These are phyloP conservation scores for Poecilia picta DNA, from an alignment of 2,797 vertebrate species.

Conservation along the genomic window DNA sequence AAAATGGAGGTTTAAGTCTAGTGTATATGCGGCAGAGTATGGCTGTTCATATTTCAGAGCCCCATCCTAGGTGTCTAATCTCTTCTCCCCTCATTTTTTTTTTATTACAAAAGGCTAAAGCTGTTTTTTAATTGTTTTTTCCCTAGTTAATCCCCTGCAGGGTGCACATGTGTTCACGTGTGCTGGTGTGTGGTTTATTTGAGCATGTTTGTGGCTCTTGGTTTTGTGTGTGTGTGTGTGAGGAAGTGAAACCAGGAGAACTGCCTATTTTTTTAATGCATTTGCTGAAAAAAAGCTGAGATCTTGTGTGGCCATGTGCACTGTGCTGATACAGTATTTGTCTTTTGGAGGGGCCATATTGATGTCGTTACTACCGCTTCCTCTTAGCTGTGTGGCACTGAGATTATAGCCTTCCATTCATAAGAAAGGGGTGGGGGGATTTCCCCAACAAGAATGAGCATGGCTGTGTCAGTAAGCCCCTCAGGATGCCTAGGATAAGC, in stretches of 20 bases:
- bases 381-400: slow-evolving; percentile 53
- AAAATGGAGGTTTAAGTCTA: slow-evolving; percentile 80
- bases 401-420: slow-evolving; percentile 72
- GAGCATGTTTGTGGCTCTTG: slow-evolving; percentile 12
- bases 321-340: slow-evolving; percentile 59
- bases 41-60: slow-evolving; percentile 64
- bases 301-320: slow-evolving; percentile 53
- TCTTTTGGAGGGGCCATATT: slow-evolving; percentile 50
- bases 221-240: not conserved
- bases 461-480: slow-evolving; percentile 58
- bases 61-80: slow-evolving; percentile 65
- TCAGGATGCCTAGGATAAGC: slow-evolving; percentile 50
- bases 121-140: slow-evolving; percentile 70
- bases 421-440: slow-evolving; percentile 63
- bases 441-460: slow-evolving; percentile 64
- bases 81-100: slow-evolving; percentile 59
- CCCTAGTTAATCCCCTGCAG: slow-evolving; percentile 58
- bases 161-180: slow-evolving; percentile 37
- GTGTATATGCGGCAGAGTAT: slow-evolving; percentile 66
- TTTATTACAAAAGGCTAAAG: slow-evolving; percentile 60
- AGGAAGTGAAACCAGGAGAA: not conserved
- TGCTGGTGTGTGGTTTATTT: slow-evolving; percentile 36
- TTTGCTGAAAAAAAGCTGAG: slow-evolving; percentile 56
- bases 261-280: slow-evolving; percentile 32
- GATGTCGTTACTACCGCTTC: slow-evolving; percentile 50